Evolutionary conservation across 1,140 invertebrate species (phyloP), one percentile per base, ranked within the genome.

Genomic region (Plutomurus gul): DNA sequence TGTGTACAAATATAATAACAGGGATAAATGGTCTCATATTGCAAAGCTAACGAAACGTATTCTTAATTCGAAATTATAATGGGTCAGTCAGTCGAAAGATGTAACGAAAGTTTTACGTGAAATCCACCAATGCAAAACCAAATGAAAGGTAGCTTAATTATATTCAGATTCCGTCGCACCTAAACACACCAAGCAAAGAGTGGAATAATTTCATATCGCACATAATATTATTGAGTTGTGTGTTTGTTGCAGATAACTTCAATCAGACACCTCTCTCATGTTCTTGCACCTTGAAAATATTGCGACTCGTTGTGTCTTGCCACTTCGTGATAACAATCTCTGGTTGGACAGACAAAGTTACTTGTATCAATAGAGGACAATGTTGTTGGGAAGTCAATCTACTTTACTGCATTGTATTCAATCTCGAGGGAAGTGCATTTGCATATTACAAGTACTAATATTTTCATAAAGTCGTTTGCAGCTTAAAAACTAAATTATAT

Each of bases 261-360:
- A 51, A 6, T 51, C 7, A 65, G 56, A 33, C 27, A 65, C 27
- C 27, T 65, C 36, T 65, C n/a, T n/a, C n/a, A n/a, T 30, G 56
- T 30, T 65, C 16, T 30, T 65, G 56, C 56, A 65, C 56, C 56
- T 65, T 65, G 56, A 65, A 65, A 65, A n/a, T 65, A 65, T 65
- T 65, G 56, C 56, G 30, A 60, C 56, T n/a, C n/a, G n/a, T n/a
- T n/a, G 25, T 65, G 56, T 65, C 27, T 65, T 65, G 56, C 36
- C 56, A 65, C 30, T 25, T 65, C 56, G 36, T 65, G 56, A 65
- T 65, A 33, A 65, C 56, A 33, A 65, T 65, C 56, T 65, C 13
- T n/a, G 56, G n/a, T 65, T 27, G 36, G 56, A 65, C 56, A 65
- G 27, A 65, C 36, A 30, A 65, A 65, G 56, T 36, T 65, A 65